Evolutionary conservation across 2,113 vertebrate species (phyloP), one percentile per base, ranked within the genome.

Genomic region (Atlantisia rogersi): DNA sequence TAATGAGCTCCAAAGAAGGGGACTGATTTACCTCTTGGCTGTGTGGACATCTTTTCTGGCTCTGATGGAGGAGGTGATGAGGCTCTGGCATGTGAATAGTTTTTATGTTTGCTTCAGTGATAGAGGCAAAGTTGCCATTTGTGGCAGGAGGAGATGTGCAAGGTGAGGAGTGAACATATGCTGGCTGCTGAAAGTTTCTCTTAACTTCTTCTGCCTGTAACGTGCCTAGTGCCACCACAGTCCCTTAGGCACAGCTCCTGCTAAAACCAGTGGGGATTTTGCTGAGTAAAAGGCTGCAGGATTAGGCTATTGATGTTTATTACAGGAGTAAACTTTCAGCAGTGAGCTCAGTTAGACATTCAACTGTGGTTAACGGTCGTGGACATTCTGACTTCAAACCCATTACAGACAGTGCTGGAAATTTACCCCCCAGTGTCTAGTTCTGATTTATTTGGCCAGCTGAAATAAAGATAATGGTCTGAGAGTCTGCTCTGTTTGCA

Each of bases 381-480:
- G 76, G 79, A n/a, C 71, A 28, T 87, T 58, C 63, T 78, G 88
- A 64, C 69, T 90, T 82, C 13, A 82, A 92, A 94, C 52, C 86
- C 80, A 58, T 86, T 64, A 85, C 31, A 81, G 48, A 24, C 62
- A 64, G 35, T 5, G 32, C 68, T 93, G 63, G 39, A 92, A 94
- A 92, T 81, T 55, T 40, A 65, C 73, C 91, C 67, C 89, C 74
- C 16, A 80, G 63, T 82, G 82, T 74, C 88, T 68, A 64, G 64
- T 81, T 52, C 58, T 92, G 93, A 89, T 95, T 96, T 93, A 95
- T 93, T 90, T 88, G 92, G 74, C 94, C 91, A 81, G 82, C 74
- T 71, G 95, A 89, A 95, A 90, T 86, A 40, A 89, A 95, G 90
- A 58, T 86, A 74, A 82, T 2, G n/a, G 46, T 63, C 69, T 50